These are phyloP conservation scores for Drosophila ironensis DNA, from an alignment of 1,140 invertebrate species.

Conservation along the genomic window DNA sequence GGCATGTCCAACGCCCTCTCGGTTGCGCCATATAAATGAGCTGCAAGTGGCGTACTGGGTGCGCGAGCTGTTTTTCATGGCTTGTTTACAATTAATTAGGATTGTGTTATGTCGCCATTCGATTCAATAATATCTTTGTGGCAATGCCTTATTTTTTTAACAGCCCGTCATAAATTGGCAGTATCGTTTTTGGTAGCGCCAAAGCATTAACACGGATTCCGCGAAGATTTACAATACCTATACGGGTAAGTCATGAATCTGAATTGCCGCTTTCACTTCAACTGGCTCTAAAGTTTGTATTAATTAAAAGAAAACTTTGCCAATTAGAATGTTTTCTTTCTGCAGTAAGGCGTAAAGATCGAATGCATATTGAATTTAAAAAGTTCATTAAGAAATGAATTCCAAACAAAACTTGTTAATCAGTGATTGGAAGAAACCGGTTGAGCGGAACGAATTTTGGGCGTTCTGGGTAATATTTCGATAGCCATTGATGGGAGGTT, in stretches of 20 bases:
- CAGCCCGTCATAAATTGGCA: constrained; percentile 40
- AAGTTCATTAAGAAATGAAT: constrained; percentile 3
- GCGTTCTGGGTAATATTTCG: constrained; percentile 3
- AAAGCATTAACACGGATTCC: constrained; percentile 21
- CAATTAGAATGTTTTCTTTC: background rate
- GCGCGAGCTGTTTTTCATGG: constrained; percentile 59
- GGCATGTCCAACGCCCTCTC: constrained; percentile 4
- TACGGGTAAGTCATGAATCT: too few relatives aligned
- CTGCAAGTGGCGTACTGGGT: constrained; percentile 27
- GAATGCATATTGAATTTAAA: constrained; percentile 1
- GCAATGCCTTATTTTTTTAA: constrained; percentile 37
- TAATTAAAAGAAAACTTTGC: constrained; percentile 6
- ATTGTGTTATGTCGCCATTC: constrained; percentile 71
- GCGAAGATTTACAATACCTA: constrained; percentile 25
- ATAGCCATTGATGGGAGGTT: background rate
- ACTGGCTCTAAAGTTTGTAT: constrained; percentile 2
- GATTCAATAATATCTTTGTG: constrained; percentile 63
- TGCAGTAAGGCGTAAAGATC: background rate
- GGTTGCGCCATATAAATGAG: constrained; percentile 39
- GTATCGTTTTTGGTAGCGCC: constrained; percentile 39
- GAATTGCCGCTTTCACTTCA: background rate
- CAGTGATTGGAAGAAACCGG: too few relatives aligned
- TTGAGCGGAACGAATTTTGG: background rate
- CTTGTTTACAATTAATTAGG: constrained; percentile 78
- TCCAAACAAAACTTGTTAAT: background rate